Evolutionary conservation across 2,888 invertebrate species (phyloP).

Genomic region (Gasteruption jaculator): DNA sequence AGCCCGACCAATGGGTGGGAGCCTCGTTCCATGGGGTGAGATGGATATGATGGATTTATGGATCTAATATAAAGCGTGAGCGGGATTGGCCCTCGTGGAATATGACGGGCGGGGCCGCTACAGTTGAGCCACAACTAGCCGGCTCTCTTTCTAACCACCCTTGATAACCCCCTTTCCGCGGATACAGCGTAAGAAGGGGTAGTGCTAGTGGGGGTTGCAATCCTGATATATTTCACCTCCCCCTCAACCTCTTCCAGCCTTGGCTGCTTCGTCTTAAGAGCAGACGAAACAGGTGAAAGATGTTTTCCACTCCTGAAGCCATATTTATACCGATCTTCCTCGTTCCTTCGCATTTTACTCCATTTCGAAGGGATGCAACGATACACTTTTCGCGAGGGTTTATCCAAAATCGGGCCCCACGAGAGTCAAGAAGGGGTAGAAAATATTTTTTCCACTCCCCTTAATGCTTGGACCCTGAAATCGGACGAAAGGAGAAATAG

Average conservation of each 20-base stretch:
- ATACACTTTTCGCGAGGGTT: too few relatives aligned
- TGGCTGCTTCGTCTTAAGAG: slow-evolving; percentile 4
- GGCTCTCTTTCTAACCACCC: slow-evolving; percentile 24
- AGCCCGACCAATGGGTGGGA: slow-evolving; percentile 34
- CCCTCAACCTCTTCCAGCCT: slow-evolving; percentile 34
- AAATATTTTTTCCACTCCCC: too few relatives aligned
- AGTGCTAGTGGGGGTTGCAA: slow-evolving; percentile 37
- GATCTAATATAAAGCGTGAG: slow-evolving; percentile 62
- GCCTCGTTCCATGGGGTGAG: slow-evolving; percentile 27
- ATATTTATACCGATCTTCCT: too few relatives aligned
- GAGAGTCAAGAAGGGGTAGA: too few relatives aligned
- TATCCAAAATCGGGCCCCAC: too few relatives aligned
- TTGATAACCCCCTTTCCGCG: slow-evolving; percentile 25
- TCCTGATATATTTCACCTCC: slow-evolving; percentile 43
- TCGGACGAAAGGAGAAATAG: too few relatives aligned
- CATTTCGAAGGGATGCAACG: too few relatives aligned
- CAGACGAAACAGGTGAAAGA: slow-evolving; percentile 1
- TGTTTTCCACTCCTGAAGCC: too few relatives aligned
- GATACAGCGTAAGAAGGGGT: slow-evolving; percentile 35
- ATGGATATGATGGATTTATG: slow-evolving; percentile 76
- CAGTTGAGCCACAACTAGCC: slow-evolving; percentile 43
- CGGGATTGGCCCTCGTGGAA: slow-evolving; percentile 50
- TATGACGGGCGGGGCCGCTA: slow-evolving; percentile 50
- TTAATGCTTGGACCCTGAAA: too few relatives aligned
- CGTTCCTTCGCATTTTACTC: too few relatives aligned